These are phyloP conservation scores for Amazona vittata DNA, from an alignment of 2,113 vertebrate genomes.

Conservation along the genomic window DNA sequence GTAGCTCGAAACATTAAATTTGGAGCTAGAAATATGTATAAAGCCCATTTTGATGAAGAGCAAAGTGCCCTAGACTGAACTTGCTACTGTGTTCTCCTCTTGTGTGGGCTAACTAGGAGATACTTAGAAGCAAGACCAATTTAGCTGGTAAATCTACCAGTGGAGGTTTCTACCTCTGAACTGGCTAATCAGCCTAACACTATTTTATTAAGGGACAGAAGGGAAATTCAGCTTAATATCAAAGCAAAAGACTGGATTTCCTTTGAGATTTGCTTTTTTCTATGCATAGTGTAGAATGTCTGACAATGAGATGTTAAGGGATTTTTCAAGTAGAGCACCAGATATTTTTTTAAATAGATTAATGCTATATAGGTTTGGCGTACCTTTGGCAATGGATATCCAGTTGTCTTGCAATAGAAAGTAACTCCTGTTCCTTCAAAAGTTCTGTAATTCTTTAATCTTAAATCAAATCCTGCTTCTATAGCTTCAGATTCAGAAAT, in stretches of 20 bases:
- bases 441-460: slow-evolving; percentile 93
- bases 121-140: background rate
- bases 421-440: slow-evolving; percentile 94
- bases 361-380: background rate
- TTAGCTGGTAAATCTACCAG: background rate
- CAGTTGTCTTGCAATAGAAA: slow-evolving; percentile 93
- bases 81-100: background rate
- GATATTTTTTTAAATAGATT: background rate
- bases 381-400: slow-evolving; percentile 94
- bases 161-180: background rate
- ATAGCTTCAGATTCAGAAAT: slow-evolving; percentile 84
- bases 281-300: background rate
- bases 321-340: background rate
- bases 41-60: background rate
- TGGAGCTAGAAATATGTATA: background rate
- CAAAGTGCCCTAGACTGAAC: background rate
- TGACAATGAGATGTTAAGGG: background rate
- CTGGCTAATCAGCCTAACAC: background rate
- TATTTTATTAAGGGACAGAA: background rate
- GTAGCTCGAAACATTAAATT: background rate
- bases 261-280: background rate
- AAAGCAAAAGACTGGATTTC: background rate
- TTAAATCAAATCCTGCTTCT: slow-evolving; percentile 86
- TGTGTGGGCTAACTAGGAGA: background rate
- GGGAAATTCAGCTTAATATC: background rate